These are phyloP conservation scores for Acanthoscelides obtectus DNA, from an alignment of 2,888 invertebrate species.

Conservation along the genomic window DNA sequence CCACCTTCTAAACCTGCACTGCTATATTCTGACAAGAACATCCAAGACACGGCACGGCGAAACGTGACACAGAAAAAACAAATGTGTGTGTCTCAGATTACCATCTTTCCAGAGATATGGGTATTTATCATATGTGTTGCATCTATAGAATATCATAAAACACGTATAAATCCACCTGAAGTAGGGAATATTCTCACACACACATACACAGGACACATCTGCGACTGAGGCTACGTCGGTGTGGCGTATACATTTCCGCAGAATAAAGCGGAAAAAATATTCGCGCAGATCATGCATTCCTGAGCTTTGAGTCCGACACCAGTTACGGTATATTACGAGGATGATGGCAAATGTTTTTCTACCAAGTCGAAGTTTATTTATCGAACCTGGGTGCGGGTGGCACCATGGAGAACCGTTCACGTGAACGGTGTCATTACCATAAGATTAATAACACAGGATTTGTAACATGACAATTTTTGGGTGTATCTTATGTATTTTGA, in stretches of 20 bases:
- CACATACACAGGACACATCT: neutral
- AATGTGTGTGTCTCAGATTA: neutral
- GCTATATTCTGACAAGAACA: neutral
- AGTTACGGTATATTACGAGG: neutral
- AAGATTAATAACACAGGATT: no score
- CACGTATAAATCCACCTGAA: neutral
- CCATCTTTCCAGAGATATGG: neutral
- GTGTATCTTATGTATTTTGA: no score
- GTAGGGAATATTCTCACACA: neutral
- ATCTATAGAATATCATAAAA: neutral
- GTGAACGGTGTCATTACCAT: no score
- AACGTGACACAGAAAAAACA: neutral
- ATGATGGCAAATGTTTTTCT: neutral
- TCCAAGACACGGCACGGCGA: neutral
- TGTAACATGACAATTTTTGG: no score
- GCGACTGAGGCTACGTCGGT: neutral
- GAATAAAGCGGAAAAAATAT: neutral
- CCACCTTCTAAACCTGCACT: no score
- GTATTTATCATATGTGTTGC: neutral
- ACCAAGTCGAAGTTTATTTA: no score
- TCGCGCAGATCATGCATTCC: neutral
- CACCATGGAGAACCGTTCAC: no score
- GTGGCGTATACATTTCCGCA: neutral
- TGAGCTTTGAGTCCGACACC: neutral
- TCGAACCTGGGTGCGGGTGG: no score